Conservation (phyloP, 2,797 vertebrate genomes). For the Margarornis squamiger region DNA sequence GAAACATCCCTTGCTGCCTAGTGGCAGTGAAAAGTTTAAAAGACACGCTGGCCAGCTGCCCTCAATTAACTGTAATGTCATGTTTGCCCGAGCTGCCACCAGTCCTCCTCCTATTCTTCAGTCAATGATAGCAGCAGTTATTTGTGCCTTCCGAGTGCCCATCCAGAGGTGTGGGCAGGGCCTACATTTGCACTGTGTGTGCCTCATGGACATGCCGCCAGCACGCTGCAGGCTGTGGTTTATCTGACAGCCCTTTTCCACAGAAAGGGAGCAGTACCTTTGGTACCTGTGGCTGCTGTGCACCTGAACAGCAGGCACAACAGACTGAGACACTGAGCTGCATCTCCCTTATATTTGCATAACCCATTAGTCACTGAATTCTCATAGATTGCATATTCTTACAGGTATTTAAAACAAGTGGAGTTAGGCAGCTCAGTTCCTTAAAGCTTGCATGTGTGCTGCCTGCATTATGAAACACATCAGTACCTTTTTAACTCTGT, state of each 20-base stretch:
- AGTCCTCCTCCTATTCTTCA: neutral
- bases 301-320: neutral
- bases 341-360: neutral
- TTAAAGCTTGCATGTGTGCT: neutral
- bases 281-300: neutral
- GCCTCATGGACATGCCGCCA: fast-evolving
- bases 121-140: neutral
- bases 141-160: neutral
- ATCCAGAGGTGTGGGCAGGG: neutral
- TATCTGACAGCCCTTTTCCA: neutral
- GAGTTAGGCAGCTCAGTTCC: neutral
- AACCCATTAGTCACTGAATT: neutral
- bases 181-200: neutral
- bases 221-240: neutral
- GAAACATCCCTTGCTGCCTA: neutral
- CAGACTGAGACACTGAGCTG: neutral
- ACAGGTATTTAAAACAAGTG: neutral
- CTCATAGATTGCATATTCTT: neutral
- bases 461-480: neutral
- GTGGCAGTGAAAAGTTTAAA: neutral
- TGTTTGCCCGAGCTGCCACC: neutral
- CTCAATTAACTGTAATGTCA: neutral
- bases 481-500: neutral
- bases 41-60: neutral
- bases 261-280: neutral